phyloP scores from a whole-genome alignment of 2,113 vertebrate genomes.

The Notiomystis cincta region DNA sequence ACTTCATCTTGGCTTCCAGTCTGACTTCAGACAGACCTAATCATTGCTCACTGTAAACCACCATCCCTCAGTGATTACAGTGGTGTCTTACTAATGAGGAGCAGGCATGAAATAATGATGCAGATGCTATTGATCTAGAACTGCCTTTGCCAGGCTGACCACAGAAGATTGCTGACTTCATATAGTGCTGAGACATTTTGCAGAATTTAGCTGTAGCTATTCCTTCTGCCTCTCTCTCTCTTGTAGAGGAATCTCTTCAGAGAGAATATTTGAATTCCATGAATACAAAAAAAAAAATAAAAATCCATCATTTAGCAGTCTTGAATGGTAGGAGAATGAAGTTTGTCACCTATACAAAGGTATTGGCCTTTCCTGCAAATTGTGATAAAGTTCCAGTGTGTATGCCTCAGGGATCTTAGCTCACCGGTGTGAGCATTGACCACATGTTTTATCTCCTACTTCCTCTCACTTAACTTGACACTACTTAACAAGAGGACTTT shows the following conservation, averaged over 20 bases:
- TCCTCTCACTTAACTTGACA: neutral
- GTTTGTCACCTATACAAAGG: neutral
- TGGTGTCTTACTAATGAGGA: neutral
- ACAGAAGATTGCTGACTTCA: neutral
- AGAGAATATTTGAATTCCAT: neutral
- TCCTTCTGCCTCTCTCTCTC: neutral
- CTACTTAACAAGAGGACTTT: conserved; percentile 26
- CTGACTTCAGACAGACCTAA: neutral
- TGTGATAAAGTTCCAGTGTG: neutral
- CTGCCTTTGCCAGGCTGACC: neutral
- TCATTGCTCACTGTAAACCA: neutral
- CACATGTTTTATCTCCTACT: neutral
- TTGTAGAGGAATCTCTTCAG: neutral
- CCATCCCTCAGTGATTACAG: neutral
- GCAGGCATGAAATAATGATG: neutral
- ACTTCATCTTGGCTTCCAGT: neutral
- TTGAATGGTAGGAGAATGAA: neutral
- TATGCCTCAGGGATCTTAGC: neutral
- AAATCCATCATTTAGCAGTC: neutral
- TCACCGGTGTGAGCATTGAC: neutral
- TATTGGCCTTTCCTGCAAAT: neutral
- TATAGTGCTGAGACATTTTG: neutral
- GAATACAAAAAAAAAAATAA: neutral
- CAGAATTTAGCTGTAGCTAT: neutral
- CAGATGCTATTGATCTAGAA: neutral